These are phyloP conservation scores for Drosophila sproati DNA, from an alignment of 1,140 invertebrate species.

Conservation along the genomic window DNA sequence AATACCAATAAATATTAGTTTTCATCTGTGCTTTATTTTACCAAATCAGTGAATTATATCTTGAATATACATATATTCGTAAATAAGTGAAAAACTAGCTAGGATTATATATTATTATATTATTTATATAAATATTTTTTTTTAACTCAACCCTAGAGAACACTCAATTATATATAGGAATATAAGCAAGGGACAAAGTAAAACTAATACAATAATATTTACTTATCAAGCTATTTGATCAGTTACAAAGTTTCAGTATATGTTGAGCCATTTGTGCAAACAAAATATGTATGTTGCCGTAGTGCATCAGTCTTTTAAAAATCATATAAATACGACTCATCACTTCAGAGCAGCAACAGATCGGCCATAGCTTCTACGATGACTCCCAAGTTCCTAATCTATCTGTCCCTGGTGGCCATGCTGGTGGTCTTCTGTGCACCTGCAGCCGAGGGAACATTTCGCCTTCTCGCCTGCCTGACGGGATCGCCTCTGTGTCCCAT, in stretches of 20 bases:
- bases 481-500: slow-evolving; percentile 7
- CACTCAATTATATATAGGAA: neutral
- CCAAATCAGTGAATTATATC: too few species aligned
- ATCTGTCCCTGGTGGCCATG: neutral
- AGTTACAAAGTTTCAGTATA: neutral
- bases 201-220: neutral
- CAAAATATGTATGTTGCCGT: neutral
- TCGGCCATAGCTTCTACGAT: neutral
- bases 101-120: too few species aligned
- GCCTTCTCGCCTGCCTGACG: neutral
- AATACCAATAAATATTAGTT: too few species aligned
- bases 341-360: neutral
- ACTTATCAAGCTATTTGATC: neutral
- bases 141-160: too few species aligned
- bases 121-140: too few species aligned
- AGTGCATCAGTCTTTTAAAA: neutral
- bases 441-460: slow-evolving; percentile 2
- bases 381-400: slow-evolving; percentile 15
- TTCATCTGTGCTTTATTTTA: too few species aligned
- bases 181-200: neutral
- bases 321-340: slow-evolving; percentile 10
- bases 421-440: slow-evolving; percentile 6
- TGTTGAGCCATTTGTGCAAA: slow-evolving; percentile 12
- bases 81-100: too few species aligned
- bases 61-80: too few species aligned